Conservation (phyloP, 2,888 invertebrate species). For the Priocnemis perturbator region DNA sequence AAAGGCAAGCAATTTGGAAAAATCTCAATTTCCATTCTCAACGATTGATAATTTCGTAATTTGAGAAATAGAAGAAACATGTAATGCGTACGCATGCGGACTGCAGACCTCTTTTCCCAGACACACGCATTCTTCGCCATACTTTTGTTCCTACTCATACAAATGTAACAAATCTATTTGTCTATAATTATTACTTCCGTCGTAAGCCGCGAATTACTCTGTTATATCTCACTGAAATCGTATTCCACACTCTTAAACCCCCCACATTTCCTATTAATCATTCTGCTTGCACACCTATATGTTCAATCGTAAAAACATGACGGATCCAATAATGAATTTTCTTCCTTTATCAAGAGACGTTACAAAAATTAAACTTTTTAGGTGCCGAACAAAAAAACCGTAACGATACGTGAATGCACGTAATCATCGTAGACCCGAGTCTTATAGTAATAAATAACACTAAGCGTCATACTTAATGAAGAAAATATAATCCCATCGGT, state of each 20-base stretch:
- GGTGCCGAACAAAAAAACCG: constrained; percentile 12
- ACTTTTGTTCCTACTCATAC: constrained; percentile 30
- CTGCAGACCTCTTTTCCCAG: constrained; percentile 37
- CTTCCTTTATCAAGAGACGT: not conserved
- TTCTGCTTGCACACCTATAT: too few relatives aligned
- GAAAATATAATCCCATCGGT: constrained; percentile 19
- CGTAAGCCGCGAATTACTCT: not conserved
- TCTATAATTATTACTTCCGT: constrained; percentile 9
- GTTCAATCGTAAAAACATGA: too few relatives aligned
- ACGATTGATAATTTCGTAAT: too few relatives aligned
- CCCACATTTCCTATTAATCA: not conserved
- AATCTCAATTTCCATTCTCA: too few relatives aligned
- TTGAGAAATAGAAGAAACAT: not conserved
- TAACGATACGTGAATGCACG: constrained; percentile 30
- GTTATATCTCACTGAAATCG: not conserved
- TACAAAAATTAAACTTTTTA: not conserved
- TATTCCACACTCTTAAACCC: constrained; percentile 11
- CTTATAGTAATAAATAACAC: constrained; percentile 32
- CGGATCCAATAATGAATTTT: too few relatives aligned
- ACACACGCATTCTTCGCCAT: constrained; percentile 8
- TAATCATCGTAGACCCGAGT: constrained; percentile 24
- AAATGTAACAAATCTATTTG: constrained; percentile 53
- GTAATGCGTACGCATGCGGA: constrained; percentile 7
- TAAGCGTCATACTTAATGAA: constrained; percentile 6
- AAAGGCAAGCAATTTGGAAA: too few relatives aligned